phyloP scores from a whole-genome alignment of 2,797 vertebrate species.

The Lagorchestes hirsutus region DNA sequence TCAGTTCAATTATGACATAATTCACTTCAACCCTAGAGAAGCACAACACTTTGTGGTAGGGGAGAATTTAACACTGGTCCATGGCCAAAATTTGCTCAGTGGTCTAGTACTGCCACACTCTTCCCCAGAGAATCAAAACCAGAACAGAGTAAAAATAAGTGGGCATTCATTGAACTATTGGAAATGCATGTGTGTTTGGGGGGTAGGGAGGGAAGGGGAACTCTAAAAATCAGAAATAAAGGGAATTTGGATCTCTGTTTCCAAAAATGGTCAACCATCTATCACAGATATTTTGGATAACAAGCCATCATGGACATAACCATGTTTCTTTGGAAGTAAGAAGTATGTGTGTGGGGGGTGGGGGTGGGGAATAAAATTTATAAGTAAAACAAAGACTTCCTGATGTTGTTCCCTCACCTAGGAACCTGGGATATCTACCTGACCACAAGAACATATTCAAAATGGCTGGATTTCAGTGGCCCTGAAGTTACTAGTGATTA shows the following conservation, averaged over 20 bases:
- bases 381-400: constrained; percentile 3
- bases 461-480: neutral
- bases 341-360: neutral
- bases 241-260: constrained; percentile 6
- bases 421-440: neutral
- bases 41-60: neutral
- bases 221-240: neutral
- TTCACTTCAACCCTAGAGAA: neutral
- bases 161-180: neutral
- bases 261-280: constrained; percentile 10
- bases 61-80: neutral
- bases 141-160: neutral
- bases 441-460: neutral
- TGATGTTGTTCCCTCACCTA: neutral
- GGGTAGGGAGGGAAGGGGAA: too few species aligned
- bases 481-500: too few species aligned
- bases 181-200: neutral
- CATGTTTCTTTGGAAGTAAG: constrained; percentile 39
- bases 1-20: neutral
- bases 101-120: neutral
- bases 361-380: constrained; percentile 6
- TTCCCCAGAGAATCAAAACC: neutral
- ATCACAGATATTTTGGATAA: constrained; percentile 1
- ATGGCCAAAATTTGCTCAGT: neutral
- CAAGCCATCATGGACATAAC: neutral